These are phyloP conservation scores for Pinna nobilis DNA, from an alignment of 1,140 invertebrate species.

Conservation along the genomic window DNA sequence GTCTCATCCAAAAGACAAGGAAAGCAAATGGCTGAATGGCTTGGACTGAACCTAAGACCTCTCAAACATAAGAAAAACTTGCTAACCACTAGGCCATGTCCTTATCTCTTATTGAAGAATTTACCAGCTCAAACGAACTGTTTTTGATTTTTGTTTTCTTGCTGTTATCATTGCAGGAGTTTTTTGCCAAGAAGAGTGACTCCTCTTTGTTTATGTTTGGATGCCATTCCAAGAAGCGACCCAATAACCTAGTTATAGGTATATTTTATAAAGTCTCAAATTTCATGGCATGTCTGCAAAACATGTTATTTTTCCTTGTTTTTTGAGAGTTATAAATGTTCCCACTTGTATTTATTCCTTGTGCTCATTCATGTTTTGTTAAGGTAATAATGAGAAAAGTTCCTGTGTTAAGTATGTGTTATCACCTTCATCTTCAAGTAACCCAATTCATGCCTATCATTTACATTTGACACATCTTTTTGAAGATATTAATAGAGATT, in stretches of 20 bases:
- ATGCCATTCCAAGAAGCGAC: conserved; percentile 91
- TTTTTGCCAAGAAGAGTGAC: conserved; percentile 90
- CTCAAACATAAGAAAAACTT: neutral
- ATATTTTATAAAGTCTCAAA: conserved; percentile 20
- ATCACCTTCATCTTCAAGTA: neutral
- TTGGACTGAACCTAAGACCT: neutral
- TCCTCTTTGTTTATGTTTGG: conserved; percentile 92
- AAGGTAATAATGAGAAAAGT: neutral
- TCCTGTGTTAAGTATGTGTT: neutral
- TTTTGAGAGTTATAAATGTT: neutral
- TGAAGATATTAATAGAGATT: too few species aligned
- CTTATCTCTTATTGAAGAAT: too few species aligned
- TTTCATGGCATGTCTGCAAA: neutral
- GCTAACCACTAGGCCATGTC: too few species aligned
- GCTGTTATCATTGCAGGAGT: conserved; percentile 81
- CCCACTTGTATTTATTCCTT: neutral
- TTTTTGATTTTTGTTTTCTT: neutral
- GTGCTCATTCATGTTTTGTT: neutral
- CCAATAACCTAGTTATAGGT: conserved; percentile 93
- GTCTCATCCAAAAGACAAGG: too few species aligned
- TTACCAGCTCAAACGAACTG: too few species aligned
- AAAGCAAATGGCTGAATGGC: too few species aligned
- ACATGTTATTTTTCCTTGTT: neutral
- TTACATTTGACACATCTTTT: too few species aligned
- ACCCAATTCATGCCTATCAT: too few species aligned